phyloP scores from a whole-genome alignment of 2,113 vertebrate species.

The Carlito syrichta region DNA sequence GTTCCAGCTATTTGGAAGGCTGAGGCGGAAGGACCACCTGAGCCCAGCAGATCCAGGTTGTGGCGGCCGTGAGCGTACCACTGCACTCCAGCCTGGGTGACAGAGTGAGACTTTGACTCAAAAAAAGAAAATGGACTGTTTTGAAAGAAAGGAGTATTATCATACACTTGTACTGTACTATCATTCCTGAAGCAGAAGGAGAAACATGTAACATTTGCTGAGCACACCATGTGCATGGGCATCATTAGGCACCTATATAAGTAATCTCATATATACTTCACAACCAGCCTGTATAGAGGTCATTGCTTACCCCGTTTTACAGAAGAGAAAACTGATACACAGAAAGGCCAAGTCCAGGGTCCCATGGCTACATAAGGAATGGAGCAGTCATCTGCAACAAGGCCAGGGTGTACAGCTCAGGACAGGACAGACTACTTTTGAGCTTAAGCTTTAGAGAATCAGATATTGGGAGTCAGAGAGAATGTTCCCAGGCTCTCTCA shows the following conservation, averaged over 20 bases:
- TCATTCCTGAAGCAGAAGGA: neutral
- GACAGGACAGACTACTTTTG: neutral
- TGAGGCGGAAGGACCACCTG: no score
- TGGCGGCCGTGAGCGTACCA: no score
- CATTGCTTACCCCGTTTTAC: rapidly evolving
- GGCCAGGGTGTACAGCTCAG: rapidly evolving
- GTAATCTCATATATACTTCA: no score
- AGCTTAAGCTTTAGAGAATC: neutral
- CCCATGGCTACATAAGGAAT: rapidly evolving
- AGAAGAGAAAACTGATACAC: neutral
- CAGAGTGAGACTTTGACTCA: no score
- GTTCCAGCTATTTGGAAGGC: no score
- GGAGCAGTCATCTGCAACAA: neutral
- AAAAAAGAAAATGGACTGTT: neutral
- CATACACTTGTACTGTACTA: rapidly evolving
- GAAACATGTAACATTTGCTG: rapidly evolving
- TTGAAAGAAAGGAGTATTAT: neutral
- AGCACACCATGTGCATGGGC: rapidly evolving
- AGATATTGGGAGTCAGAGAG: neutral
- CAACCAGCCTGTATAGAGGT: neutral
- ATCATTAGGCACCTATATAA: neutral
- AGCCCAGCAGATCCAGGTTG: no score
- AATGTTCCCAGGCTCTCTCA: neutral
- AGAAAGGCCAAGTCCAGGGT: no score
- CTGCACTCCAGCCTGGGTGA: no score